Evolutionary conservation across 2,888 invertebrate species (phyloP), one percentile per base, ranked within the genome.

Genomic region (Xestia sexstrigata): DNA sequence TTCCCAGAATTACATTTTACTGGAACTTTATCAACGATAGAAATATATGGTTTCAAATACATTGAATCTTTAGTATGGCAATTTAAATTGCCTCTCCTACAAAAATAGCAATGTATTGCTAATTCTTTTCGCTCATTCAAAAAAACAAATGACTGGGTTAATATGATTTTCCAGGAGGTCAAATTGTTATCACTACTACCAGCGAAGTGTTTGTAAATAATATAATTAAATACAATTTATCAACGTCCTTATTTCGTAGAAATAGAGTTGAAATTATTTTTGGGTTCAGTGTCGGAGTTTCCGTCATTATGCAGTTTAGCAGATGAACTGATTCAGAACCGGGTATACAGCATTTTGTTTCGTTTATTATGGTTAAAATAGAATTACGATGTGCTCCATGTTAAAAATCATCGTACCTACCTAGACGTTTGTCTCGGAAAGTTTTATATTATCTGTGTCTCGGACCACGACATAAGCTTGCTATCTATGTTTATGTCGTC

Each of bases 141-240:
- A 67, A n/a, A 35, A 49, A 39, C 45, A 62, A 65, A 49, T 62
- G 15, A 39, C n/a, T 63, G 55, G 39, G 49, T 62, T 72, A 58
- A 45, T 52, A 62, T 49, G 60, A 69, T 82, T 82, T 79, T 62
- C 72, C 78, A 67, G 26, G 74, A 85, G 85, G 86, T 84, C 83
- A 83, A 66, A 39, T 70, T 81, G 85, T 72, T 83, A 83, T 84
- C 84, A 82, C 39, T 70, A 62, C 70, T 82, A 85, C 82, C 75
- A 78, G 62, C n/a, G n/a, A 17, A 20, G 9, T 60, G 74, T 71
- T 58, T 42, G 74, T 82, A 72, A 82, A 80, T 72, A 81, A 23
- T 49, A n/a, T 81, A 23, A 69, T 52, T 58, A 58, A 52, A 17
- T 47, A 23, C n/a, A 63, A 65, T 42, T 52, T 73, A 85, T 65